Evolutionary conservation across 2,113 vertebrate species (phyloP), one percentile per base, ranked within the genome.

Genomic region (Acrocephalus kingi): DNA sequence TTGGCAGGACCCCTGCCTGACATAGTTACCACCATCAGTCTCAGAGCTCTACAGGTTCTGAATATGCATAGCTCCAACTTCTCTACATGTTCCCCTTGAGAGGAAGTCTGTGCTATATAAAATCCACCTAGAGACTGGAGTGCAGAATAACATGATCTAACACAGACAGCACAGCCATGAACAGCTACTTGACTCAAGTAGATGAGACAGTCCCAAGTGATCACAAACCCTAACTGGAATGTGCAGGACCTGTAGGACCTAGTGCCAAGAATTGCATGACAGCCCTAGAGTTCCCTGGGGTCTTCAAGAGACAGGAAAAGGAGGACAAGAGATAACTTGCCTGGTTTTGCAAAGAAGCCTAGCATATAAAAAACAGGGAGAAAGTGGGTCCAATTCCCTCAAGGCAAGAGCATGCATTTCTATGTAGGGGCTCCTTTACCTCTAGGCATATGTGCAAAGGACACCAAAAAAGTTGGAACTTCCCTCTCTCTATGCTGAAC

Each of bases 231-330:
- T 25, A 31, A 21, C 3, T 67, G 19, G 7, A 75, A 71, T 7
- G 11, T 30, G 21, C 27, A 13, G 19, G 45, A 48, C 24, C 35
- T 51, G 43, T 13, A 71, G n/a, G 39, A 66, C 23, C 20, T 35
- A 46, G 27, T 25, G 39, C 25, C 64, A 87, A 63, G 59, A 80
- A 16, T 2, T 51, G 27, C 2, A 1, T n/a, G 35, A 20, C 73
- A 64, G 63, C 15, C 33, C 31, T 23, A n/a, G 22, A 37, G 11
- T 3, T 17, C 7, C 23, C 8, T 1, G 0, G 23, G 9, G 8
- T 51, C 69, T 72, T 78, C 64, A 67, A 46, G 39, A 51, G 51
- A 55, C 41, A 62, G 22, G 35, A 58, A 48, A 64, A 64, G 33
- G 10, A 79, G 25, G 25, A 84, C 16, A 78, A 55, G 45, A 4